A percentile compares a stretch with the other conserved stretches of the same genome.
Evolutionary conservation across 2,888 invertebrate genomes (phyloP).

Genomic region (Ornithoptera alexandrae): DNA sequence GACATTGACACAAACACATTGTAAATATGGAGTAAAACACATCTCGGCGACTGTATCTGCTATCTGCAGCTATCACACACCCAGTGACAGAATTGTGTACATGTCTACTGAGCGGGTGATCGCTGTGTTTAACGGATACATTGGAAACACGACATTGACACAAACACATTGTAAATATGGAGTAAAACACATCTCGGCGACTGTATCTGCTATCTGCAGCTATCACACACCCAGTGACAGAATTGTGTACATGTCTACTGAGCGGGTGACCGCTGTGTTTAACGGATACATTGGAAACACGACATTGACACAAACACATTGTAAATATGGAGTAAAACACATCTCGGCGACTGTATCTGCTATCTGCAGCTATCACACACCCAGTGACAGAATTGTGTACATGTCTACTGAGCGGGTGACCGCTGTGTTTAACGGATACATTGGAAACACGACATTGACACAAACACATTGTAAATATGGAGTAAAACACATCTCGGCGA

Average conservation of each 20-base stretch:
- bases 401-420: constrained; percentile 32
- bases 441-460: too few species aligned
- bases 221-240: constrained; percentile 6
- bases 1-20: too few species aligned
- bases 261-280: too few species aligned
- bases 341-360: constrained; percentile 33
- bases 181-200: constrained; percentile 36
- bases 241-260: not conserved
- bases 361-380: constrained; percentile 34
- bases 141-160: too few species aligned
- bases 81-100: constrained; percentile 16
- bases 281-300: too few species aligned
- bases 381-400: constrained; percentile 10
- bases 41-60: not conserved
- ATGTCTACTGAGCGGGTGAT: not conserved
- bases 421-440: not conserved
- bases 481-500: too few species aligned
- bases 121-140: too few species aligned
- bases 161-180: not conserved
- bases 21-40: too few species aligned
- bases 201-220: constrained; percentile 30
- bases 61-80: constrained; percentile 9
- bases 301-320: not conserved
- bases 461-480: too few species aligned
- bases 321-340: not conserved